phyloP scores from a whole-genome alignment of 1,140 invertebrate genomes.

The Coptotermes formosanus region DNA sequence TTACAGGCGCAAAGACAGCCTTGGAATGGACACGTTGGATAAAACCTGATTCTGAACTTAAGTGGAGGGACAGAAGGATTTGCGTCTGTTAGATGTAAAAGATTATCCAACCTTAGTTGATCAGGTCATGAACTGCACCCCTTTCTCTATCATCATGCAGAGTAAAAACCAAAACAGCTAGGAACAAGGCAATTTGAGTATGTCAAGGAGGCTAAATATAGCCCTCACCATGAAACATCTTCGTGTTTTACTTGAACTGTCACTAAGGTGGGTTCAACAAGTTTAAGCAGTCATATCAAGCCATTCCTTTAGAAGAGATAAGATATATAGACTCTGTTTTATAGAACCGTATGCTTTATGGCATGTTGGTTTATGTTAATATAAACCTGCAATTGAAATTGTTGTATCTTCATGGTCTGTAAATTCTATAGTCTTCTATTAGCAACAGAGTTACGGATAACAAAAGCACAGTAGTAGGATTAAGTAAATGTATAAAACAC shows the following conservation, averaged over 20 bases:
- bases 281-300: constrained; percentile 14
- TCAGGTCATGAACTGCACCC: neutral
- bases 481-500: neutral
- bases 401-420: neutral
- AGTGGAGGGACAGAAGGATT: neutral
- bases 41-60: constrained; percentile 21
- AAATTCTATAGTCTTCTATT: neutral
- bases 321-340: neutral
- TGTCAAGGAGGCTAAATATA: neutral
- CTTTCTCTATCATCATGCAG: neutral
- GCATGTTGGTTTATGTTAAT: neutral
- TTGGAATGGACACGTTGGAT: constrained; percentile 22
- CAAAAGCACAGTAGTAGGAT: neutral
- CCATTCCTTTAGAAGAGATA: constrained; percentile 19
- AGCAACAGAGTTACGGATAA: neutral
- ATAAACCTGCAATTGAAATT: neutral
- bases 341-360: neutral
- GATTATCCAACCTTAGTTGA: neutral
- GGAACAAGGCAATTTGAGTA: neutral
- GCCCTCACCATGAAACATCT: neutral
- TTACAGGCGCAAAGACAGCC: constrained; percentile 21
- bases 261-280: neutral
- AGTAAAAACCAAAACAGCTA: neutral
- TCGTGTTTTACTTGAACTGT: neutral
- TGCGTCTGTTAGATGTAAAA: neutral